These are phyloP conservation scores for Grammomys dolichurus DNA, from an alignment of 2,113 vertebrate species.

Conservation along the genomic window DNA sequence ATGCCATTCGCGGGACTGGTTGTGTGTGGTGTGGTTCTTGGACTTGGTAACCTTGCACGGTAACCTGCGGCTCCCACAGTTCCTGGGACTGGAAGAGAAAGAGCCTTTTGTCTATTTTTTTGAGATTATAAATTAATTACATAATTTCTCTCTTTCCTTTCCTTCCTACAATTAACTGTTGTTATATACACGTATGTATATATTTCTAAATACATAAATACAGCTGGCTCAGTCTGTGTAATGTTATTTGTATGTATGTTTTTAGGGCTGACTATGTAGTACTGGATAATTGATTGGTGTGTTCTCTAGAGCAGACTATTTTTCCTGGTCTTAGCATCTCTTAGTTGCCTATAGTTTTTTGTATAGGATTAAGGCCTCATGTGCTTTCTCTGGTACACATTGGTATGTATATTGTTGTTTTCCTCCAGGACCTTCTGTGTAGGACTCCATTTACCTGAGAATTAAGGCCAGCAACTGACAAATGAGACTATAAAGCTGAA, in stretches of 20 bases:
- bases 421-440: not conserved
- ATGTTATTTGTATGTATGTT: not conserved
- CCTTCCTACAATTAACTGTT: not conserved
- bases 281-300: not conserved
- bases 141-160: not conserved
- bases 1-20: no score
- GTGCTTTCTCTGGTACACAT: not conserved
- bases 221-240: not conserved
- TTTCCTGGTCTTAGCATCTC: not conserved
- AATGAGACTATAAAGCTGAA: not conserved
- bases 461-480: not conserved
- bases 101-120: not conserved
- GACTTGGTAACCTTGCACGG: no score
- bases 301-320: not conserved
- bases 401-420: not conserved
- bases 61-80: no score
- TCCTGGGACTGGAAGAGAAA: no score
- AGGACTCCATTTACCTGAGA: not conserved
- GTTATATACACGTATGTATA: not conserved
- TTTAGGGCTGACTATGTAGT: not conserved
- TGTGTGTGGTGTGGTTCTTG: no score
- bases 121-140: not conserved
- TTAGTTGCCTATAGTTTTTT: not conserved
- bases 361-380: not conserved
- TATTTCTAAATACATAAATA: not conserved